Conservation (phyloP, 2,888 invertebrate species). For the Mylabris sibirica region DNA sequence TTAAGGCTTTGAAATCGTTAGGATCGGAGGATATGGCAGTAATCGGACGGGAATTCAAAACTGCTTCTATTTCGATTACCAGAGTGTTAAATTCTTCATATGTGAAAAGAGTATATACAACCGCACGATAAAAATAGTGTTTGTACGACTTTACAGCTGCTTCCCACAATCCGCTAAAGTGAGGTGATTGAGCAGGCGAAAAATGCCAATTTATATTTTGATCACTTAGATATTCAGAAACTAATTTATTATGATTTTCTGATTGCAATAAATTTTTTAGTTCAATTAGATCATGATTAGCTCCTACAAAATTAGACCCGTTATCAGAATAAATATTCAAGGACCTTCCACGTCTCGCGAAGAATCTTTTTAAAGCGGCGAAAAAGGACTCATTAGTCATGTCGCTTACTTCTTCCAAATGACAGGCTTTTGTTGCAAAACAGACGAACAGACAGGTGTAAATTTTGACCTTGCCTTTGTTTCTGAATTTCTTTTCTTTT, state of each 20-base stretch:
- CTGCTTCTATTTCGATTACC: not conserved
- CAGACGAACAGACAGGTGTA: not conserved
- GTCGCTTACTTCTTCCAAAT: not conserved
- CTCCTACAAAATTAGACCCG: not conserved
- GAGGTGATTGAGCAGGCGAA: not conserved
- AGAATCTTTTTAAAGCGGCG: no score
- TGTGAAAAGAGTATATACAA: not conserved
- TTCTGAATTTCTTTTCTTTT: not conserved
- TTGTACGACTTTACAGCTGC: not conserved
- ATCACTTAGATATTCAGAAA: no score
- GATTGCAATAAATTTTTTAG: no score
- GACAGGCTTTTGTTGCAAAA: not conserved
- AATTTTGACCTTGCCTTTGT: not conserved
- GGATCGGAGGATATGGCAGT: slow-evolving; percentile 43
- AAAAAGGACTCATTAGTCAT: not conserved
- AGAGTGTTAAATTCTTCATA: not conserved
- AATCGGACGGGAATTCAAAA: slow-evolving; percentile 49
- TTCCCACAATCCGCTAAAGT: not conserved
- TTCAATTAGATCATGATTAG: not conserved
- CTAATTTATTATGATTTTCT: no score
- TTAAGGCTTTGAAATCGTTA: slow-evolving; percentile 35
- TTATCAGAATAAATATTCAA: not conserved
- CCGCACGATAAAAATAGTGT: not conserved
- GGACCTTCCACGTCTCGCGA: not conserved
- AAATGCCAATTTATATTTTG: not conserved